Percentiles rank a stretch among this genome's conserved stretches.
These are phyloP conservation scores for Lamellibrachia luymesi DNA, from an alignment of 1,140 invertebrate genomes.

Conservation along the genomic window DNA sequence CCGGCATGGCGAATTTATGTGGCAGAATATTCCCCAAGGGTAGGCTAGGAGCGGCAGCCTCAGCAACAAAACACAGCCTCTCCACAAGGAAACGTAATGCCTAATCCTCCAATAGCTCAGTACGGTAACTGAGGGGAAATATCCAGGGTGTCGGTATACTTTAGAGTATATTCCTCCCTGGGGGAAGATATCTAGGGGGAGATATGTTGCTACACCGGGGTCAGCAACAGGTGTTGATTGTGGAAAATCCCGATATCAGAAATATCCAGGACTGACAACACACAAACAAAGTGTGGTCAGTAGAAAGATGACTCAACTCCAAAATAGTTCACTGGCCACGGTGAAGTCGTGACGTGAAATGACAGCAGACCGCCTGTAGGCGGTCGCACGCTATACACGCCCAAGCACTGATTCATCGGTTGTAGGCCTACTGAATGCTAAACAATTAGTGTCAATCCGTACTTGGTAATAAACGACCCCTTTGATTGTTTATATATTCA, in stretches of 20 bases:
- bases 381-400: not conserved
- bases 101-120: not conserved
- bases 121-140: too few species aligned
- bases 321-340: not conserved
- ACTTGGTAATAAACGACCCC: not conserved
- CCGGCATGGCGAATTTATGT: not conserved
- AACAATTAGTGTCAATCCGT: not conserved
- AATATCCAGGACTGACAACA: not conserved
- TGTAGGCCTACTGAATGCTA: not conserved
- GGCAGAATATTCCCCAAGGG: too few species aligned
- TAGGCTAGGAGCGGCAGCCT: not conserved
- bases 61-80: not conserved
- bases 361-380: not conserved
- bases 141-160: too few species aligned
- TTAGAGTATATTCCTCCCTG: too few species aligned
- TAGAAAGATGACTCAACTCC: not conserved
- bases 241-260: not conserved
- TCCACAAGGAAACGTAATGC: not conserved
- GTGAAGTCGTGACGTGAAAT: not conserved
- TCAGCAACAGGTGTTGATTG: too few species aligned
- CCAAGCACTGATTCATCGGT: not conserved
- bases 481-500: not conserved
- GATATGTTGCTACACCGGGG: not conserved
- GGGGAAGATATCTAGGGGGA: too few species aligned
- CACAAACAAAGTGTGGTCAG: not conserved